A percentile compares a stretch with the other conserved stretches of the same genome.
These are phyloP conservation scores for Budorcas taxicolor DNA, from an alignment of 2,113 vertebrate genomes.

Conservation along the genomic window DNA sequence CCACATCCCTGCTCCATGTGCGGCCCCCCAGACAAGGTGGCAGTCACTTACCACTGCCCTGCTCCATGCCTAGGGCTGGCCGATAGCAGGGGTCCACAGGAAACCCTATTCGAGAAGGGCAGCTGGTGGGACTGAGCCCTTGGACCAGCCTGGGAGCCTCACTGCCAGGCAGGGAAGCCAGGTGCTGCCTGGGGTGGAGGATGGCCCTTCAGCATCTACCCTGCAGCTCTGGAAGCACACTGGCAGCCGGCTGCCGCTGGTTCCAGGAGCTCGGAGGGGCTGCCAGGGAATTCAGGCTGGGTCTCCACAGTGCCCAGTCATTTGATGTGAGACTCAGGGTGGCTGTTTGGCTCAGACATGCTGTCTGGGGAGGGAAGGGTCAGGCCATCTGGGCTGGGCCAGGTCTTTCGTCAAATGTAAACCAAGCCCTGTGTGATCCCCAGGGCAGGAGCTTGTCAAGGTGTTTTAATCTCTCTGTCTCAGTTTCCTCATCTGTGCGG, in stretches of 20 bases:
- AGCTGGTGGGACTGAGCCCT: not conserved
- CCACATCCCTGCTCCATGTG: not conserved
- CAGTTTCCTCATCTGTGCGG: not conserved
- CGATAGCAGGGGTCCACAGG: not conserved
- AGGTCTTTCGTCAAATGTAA: not conserved
- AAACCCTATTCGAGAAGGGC: not conserved
- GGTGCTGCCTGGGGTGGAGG: not conserved
- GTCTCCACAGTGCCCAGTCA: not conserved
- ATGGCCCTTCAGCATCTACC: not conserved
- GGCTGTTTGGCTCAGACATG: not conserved
- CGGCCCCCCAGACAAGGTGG: not conserved
- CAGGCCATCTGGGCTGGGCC: accelerated
- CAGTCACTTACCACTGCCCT: not conserved
- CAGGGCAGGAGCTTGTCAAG: not conserved
- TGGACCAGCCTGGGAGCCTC: not conserved
- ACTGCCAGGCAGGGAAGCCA: not conserved
- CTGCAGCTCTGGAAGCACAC: not conserved
- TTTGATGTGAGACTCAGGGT: not conserved
- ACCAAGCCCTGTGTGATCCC: not conserved
- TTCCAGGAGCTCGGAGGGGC: not conserved
- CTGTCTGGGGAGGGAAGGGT: not conserved
- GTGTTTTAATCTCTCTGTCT: not conserved
- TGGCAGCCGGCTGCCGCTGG: not conserved
- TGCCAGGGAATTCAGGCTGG: not conserved
- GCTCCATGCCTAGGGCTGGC: not conserved